A percentile compares a stretch with the other conserved stretches of the same genome.
Conservation (phyloP, 2,113 vertebrate species). For the Ginglymostoma cirratum region DNA sequence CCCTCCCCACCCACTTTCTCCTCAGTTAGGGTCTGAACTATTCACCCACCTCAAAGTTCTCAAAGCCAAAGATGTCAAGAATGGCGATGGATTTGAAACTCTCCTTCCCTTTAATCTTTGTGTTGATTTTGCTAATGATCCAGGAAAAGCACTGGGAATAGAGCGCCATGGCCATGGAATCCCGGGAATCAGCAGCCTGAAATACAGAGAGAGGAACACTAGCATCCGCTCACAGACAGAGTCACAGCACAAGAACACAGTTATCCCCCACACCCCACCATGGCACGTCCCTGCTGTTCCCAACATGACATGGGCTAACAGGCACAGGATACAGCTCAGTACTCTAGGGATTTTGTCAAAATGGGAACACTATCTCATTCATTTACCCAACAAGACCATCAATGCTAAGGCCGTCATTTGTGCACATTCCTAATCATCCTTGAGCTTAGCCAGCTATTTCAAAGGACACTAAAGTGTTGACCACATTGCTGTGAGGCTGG, state of each 20-base stretch:
- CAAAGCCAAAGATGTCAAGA: constrained; percentile 88
- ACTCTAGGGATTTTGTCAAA: no score
- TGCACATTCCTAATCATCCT: no score
- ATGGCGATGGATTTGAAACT: constrained; percentile 92
- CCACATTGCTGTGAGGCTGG: no score
- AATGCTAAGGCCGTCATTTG: no score
- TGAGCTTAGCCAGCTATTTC: no score
- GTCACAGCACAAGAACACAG: not conserved
- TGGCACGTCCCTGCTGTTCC: no score
- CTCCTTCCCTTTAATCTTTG: constrained; percentile 79
- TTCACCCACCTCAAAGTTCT: constrained; percentile 76
- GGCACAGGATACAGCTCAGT: no score
- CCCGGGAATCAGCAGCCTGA: constrained; percentile 80
- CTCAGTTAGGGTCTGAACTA: not conserved
- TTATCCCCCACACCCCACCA: no score
- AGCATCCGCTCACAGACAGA: not conserved
- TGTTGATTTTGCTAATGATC: constrained; percentile 84
- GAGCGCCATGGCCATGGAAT: constrained; percentile 83
- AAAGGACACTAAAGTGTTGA: no score
- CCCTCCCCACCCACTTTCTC: not conserved
- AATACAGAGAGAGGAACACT: not conserved
- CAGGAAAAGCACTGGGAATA: constrained; percentile 89
- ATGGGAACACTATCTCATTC: no score
- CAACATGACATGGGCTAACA: no score
- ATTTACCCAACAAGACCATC: no score